phyloP scores from a whole-genome alignment of 2,888 invertebrate genomes.

The Busseola fusca region DNA sequence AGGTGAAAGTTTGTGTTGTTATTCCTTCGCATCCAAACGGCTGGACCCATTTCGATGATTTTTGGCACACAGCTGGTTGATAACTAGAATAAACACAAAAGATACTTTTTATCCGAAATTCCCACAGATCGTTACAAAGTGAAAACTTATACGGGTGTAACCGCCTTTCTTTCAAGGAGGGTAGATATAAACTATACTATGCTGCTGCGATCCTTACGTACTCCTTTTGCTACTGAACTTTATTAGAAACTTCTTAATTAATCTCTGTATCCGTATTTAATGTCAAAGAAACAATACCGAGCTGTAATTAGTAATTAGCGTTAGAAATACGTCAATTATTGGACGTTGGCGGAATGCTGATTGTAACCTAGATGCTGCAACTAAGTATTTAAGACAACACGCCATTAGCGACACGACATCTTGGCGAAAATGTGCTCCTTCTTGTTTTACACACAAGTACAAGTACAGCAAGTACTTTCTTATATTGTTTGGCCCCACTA shows the following conservation, averaged over 20 bases:
- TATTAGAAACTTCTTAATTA: constrained; percentile 16
- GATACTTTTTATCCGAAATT: no score
- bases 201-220: not conserved
- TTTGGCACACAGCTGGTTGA: no score
- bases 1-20: no score
- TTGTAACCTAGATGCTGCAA: constrained; percentile 49
- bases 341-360: constrained; percentile 47
- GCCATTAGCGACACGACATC: constrained; percentile 35
- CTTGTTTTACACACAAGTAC: not conserved
- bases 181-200: not conserved
- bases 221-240: not conserved
- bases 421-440: constrained; percentile 20
- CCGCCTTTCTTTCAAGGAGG: not conserved
- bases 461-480: not conserved
- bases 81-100: no score
- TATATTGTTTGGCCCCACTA: not conserved
- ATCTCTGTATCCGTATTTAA: constrained; percentile 21
- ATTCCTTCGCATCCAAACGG: no score
- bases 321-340: constrained; percentile 56
- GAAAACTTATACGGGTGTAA: no score
- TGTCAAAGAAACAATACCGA: constrained; percentile 25
- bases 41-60: no score
- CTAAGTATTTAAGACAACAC: constrained; percentile 31
- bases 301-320: constrained; percentile 41
- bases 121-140: no score